Conservation (phyloP, 2,888 invertebrate species). For the Calameuta idolon region DNA sequence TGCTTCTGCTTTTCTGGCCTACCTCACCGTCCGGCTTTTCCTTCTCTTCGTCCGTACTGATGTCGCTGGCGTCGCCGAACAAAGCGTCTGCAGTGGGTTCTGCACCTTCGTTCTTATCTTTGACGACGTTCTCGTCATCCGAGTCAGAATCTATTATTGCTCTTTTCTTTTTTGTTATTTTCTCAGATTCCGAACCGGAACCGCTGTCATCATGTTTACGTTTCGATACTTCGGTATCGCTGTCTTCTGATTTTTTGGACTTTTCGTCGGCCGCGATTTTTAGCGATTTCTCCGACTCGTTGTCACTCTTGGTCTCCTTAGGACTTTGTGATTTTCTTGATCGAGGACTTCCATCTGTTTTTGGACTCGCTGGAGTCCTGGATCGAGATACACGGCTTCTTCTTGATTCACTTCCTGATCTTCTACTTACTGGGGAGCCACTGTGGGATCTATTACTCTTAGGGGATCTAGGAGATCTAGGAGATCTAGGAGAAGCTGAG, state of each 20-base stretch:
- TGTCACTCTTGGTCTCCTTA: conserved; percentile 48
- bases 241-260: conserved; percentile 60
- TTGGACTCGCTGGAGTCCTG: conserved; percentile 33
- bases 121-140: conserved; percentile 69
- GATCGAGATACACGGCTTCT: conserved; percentile 40
- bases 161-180: conserved; percentile 68
- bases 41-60: conserved; percentile 86
- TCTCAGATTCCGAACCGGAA: conserved; percentile 52
- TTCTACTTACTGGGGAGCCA: conserved; percentile 39
- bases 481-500: conserved; percentile 51
- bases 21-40: conserved; percentile 57
- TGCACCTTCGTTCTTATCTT: conserved; percentile 59
- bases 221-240: conserved; percentile 51
- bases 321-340: conserved; percentile 42
- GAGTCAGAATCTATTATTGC: conserved; percentile 77
- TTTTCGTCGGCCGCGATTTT: conserved; percentile 31
- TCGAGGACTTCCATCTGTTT: conserved; percentile 27
- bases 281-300: conserved; percentile 50
- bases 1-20: conserved; percentile 55
- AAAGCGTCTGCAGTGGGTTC: conserved; percentile 83
- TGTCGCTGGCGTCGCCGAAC: conserved; percentile 94
- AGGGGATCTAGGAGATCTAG: conserved; percentile 45
- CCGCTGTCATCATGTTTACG: conserved; percentile 56
- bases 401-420: conserved; percentile 36
- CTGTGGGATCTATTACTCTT: conserved; percentile 36